Evolutionary conservation across 2,797 vertebrate species (phyloP).

Genomic region (Hemibagrus guttatus): DNA sequence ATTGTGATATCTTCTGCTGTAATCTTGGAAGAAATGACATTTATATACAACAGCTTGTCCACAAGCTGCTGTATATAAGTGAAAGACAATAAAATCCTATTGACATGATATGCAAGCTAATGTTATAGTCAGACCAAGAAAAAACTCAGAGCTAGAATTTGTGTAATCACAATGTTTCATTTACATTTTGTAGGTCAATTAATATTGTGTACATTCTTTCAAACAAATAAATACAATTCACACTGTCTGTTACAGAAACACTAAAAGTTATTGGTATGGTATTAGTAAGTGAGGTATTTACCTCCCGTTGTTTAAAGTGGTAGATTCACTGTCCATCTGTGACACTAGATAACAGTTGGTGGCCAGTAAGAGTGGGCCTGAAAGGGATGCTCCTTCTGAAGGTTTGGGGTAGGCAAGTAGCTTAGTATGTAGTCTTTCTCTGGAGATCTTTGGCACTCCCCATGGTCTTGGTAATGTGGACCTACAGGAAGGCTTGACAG

Average conservation of each 20-base stretch:
- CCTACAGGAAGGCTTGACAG: conserved; percentile 60
- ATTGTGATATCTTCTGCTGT: background rate
- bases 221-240: background rate
- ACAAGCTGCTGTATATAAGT: background rate
- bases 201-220: background rate
- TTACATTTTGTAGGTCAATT: background rate
- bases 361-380: conserved; percentile 54
- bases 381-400: conserved; percentile 67
- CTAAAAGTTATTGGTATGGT: background rate
- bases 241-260: background rate
- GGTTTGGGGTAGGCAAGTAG: conserved; percentile 67
- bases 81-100: background rate
- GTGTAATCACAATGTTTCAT: background rate
- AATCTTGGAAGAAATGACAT: background rate
- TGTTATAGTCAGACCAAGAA: background rate
- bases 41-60: too few relatives aligned
- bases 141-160: background rate
- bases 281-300: conserved; percentile 62
- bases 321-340: conserved; percentile 37
- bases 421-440: conserved; percentile 60
- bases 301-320: conserved; percentile 61
- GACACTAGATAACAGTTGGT: conserved; percentile 50
- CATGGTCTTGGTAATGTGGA: conserved; percentile 66
- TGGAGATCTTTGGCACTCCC: conserved; percentile 55
- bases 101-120: background rate